phyloP scores from a whole-genome alignment of 1,140 invertebrate species.

The Cyclargus thomasi region DNA sequence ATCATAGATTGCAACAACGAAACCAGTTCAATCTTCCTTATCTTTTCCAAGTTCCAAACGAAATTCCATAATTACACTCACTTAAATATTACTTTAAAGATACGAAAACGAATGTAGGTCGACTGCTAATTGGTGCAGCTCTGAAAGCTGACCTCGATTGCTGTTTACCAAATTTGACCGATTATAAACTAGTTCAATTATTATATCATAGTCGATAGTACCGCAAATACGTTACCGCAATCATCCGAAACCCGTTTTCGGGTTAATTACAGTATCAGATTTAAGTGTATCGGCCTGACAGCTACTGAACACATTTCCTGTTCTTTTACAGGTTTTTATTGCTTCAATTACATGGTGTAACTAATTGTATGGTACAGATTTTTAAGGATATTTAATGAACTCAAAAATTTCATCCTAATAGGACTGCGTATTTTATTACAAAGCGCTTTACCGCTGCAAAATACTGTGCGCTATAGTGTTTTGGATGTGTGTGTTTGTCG shows the following conservation, averaged over 20 bases:
- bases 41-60: neutral
- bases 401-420: neutral
- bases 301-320: constrained; percentile 1
- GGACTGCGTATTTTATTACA: too few relatives aligned
- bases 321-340: neutral
- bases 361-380: neutral
- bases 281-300: constrained; percentile 11
- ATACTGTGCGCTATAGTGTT: too few relatives aligned
- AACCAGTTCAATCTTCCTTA: neutral
- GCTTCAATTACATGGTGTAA: neutral
- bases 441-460: too few relatives aligned
- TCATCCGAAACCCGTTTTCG: constrained; percentile 24
- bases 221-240: constrained; percentile 22
- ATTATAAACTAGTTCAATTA: constrained; percentile 60
- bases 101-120: constrained; percentile 5
- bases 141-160: constrained; percentile 13
- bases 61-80: neutral
- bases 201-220: constrained; percentile 61
- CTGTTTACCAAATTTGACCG: constrained; percentile 37
- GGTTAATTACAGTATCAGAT: constrained; percentile 36
- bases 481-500: too few relatives aligned
- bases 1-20: neutral
- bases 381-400: neutral
- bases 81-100: neutral
- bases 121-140: neutral